Evolutionary conservation across 2,797 vertebrate genomes (phyloP).

Genomic region (Urocyon cinereoargenteus): DNA sequence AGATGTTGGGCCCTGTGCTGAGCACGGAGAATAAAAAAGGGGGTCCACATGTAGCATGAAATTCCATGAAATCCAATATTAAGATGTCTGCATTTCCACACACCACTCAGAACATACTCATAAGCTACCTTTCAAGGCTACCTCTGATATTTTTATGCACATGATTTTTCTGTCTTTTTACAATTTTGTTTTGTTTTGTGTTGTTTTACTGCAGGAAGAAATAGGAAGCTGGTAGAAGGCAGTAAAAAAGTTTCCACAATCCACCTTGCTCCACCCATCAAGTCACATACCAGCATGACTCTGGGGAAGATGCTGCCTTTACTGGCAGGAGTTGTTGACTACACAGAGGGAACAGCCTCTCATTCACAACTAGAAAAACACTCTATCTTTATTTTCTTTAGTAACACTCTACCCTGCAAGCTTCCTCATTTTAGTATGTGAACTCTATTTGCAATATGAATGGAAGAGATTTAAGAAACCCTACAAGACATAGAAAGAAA

Average conservation of each 20-base stretch:
- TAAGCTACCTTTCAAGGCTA: not conserved
- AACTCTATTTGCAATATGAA: not conserved
- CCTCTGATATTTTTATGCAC: not conserved
- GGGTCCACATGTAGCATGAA: not conserved
- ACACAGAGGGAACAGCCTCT: not conserved
- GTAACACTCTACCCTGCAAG: not conserved
- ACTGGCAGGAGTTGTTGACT: not conserved
- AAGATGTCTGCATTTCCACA: not conserved
- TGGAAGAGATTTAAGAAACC: not conserved
- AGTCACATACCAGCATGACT: no score
- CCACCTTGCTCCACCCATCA: fast-evolving
- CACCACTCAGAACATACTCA: not conserved
- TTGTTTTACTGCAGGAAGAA: not conserved
- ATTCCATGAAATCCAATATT: not conserved
- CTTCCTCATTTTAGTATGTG: not conserved
- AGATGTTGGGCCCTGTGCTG: not conserved
- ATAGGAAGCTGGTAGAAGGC: not conserved
- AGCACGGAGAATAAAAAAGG: no score
- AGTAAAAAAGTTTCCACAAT: not conserved
- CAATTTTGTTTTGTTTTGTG: not conserved
- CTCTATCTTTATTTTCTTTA: not conserved
- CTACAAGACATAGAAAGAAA: not conserved
- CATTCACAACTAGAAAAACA: not conserved
- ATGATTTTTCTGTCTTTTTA: not conserved
- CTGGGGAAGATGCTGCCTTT: not conserved